Evolutionary conservation across 2,888 invertebrate genomes (phyloP).

Genomic region (Microctonus aethiopoides): DNA sequence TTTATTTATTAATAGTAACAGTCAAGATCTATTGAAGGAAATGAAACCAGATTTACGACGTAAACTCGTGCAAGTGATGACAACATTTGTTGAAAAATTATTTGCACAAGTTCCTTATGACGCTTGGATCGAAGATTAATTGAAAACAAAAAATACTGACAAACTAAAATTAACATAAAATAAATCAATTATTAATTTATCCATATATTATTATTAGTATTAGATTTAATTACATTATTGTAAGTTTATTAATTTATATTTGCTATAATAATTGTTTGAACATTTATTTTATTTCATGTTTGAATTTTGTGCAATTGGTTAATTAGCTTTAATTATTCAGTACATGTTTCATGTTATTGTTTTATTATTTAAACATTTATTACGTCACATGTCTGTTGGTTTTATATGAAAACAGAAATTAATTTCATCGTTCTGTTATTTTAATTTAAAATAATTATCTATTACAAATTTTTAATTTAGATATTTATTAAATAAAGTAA

Average conservation of each 20-base stretch:
- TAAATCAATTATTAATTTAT: not conserved
- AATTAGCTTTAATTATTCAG: conserved; percentile 20
- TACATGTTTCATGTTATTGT: not conserved
- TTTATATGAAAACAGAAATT: not conserved
- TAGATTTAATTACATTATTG: not conserved
- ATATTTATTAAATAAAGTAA: not conserved
- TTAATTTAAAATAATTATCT: not conserved
- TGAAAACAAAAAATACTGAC: conserved; percentile 18
- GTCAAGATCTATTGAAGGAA: conserved; percentile 85
- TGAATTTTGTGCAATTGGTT: conserved; percentile 13
- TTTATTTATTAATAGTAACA: conserved; percentile 87
- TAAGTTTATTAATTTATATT: not conserved
- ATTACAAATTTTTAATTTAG: too few species aligned
- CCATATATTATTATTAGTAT: not conserved
- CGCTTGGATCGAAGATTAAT: conserved; percentile 74
- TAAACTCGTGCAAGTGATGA: conserved; percentile 81
- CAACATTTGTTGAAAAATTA: conserved; percentile 79
- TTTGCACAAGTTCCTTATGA: conserved; percentile 83
- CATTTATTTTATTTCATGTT: not conserved
- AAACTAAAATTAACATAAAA: not conserved
- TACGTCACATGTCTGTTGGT: not conserved
- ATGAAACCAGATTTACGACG: conserved; percentile 87
- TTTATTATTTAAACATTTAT: not conserved
- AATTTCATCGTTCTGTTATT: not conserved
- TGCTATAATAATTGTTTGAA: not conserved